Percentiles rank a stretch among this genome's conserved stretches.
phyloP scores from a whole-genome alignment of 2,888 invertebrate genomes.

The Diabrotica balteata region DNA sequence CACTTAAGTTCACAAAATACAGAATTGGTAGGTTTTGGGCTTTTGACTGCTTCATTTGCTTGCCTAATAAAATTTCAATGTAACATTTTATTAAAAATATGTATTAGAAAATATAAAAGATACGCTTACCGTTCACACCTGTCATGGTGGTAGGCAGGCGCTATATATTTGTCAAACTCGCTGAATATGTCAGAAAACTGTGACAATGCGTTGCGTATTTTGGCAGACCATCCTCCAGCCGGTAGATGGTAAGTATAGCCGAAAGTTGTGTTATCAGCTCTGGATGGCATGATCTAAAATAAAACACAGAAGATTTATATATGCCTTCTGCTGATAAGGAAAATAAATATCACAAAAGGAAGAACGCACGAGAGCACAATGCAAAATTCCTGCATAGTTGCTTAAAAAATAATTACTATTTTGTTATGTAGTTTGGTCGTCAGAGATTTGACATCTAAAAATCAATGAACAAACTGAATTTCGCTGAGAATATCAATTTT shows the following conservation, averaged over 20 bases:
- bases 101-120: neutral
- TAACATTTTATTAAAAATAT: no score
- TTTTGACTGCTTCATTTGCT: no score
- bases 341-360: neutral
- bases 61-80: no score
- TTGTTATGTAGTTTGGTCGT: no score
- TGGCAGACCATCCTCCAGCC: conserved; percentile 77
- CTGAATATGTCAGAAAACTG: conserved; percentile 95
- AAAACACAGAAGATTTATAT: neutral
- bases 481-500: no score
- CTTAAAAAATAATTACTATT: no score
- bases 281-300: conserved; percentile 52
- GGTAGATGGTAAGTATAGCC: conserved; percentile 87
- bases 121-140: conserved; percentile 84
- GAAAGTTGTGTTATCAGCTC: conserved; percentile 67
- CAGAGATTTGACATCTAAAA: no score
- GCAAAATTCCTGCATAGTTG: no score
- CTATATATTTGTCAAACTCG: conserved; percentile 94
- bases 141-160: conserved; percentile 96
- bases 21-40: no score
- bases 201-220: conserved; percentile 79
- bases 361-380: no score
- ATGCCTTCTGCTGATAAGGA: neutral
- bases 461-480: no score
- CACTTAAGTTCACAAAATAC: no score